Conservation (phyloP, 1,140 invertebrate genomes). For the Polypedilum pembai region DNA sequence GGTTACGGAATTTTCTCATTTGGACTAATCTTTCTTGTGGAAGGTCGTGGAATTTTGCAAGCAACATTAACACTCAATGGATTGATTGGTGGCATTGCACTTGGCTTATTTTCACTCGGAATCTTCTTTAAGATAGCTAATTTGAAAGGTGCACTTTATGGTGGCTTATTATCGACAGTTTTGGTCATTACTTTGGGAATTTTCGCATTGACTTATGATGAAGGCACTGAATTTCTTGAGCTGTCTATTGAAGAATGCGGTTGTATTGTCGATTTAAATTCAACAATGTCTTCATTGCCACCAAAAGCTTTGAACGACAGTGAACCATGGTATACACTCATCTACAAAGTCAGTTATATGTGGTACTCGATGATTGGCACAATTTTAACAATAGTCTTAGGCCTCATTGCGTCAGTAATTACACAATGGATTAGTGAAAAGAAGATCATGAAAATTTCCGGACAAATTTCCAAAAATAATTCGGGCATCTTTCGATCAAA, state of each 20-base stretch:
- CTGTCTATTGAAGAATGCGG: constrained; percentile 44
- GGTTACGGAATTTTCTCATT: constrained; percentile 48
- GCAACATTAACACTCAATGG: constrained; percentile 81
- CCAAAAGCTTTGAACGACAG: neutral
- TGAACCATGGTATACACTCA: constrained; percentile 41
- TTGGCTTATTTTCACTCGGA: constrained; percentile 78
- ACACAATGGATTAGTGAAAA: constrained; percentile 35
- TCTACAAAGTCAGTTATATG: constrained; percentile 57
- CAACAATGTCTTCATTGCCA: constrained; percentile 30
- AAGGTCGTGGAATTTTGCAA: constrained; percentile 68
- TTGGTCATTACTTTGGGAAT: constrained; percentile 47
- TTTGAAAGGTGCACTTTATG: constrained; percentile 53
- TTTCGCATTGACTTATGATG: constrained; percentile 45
- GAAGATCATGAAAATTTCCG: neutral
- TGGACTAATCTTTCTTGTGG: constrained; percentile 65
- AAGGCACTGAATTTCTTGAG: constrained; percentile 43
- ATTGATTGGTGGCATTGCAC: constrained; percentile 75
- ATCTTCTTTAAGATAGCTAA: constrained; percentile 84
- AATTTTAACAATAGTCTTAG: constrained; percentile 59
- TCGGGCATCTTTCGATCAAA: neutral
- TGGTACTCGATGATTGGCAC: constrained; percentile 70
- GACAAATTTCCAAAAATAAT: neutral
- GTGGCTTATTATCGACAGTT: constrained; percentile 45
- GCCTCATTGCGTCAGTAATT: constrained; percentile 59
- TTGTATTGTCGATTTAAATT: constrained; percentile 43